These are phyloP conservation scores for Bagarius yarrelli DNA, from an alignment of 2,113 vertebrate species.

Conservation along the genomic window DNA sequence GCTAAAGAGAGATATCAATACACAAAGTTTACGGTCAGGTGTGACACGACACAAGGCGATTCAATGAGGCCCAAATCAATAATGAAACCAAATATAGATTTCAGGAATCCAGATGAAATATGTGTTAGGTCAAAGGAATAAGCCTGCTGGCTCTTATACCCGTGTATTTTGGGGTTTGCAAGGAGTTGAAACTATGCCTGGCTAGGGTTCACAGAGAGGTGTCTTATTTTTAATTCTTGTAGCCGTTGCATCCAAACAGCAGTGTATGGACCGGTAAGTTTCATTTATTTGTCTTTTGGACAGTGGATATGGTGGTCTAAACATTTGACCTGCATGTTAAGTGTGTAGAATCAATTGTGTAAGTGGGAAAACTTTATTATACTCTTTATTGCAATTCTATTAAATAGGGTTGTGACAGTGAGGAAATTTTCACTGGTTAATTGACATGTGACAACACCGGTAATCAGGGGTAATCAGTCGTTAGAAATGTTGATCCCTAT, in stretches of 20 bases:
- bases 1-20: background rate
- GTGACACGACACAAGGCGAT: background rate
- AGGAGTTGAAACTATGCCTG: background rate
- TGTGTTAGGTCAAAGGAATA: background rate
- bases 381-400: too few relatives aligned
- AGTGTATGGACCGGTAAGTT: background rate
- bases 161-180: background rate
- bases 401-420: too few relatives aligned
- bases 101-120: background rate
- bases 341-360: background rate
- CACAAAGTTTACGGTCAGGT: conserved; percentile 12
- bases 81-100: conserved; percentile 5
- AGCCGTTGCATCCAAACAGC: background rate
- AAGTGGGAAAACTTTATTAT: background rate
- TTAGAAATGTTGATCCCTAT: too few relatives aligned
- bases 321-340: conserved; percentile 8
- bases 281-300: conserved; percentile 4
- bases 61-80: background rate
- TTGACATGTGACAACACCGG: too few relatives aligned
- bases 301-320: background rate
- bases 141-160: background rate
- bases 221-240: background rate
- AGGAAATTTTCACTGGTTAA: too few relatives aligned
- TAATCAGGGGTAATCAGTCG: too few relatives aligned
- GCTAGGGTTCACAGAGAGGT: conserved; percentile 1